Evolutionary conservation across 2,113 vertebrate genomes (phyloP).

Genomic region (Orientallactaga bullata): DNA sequence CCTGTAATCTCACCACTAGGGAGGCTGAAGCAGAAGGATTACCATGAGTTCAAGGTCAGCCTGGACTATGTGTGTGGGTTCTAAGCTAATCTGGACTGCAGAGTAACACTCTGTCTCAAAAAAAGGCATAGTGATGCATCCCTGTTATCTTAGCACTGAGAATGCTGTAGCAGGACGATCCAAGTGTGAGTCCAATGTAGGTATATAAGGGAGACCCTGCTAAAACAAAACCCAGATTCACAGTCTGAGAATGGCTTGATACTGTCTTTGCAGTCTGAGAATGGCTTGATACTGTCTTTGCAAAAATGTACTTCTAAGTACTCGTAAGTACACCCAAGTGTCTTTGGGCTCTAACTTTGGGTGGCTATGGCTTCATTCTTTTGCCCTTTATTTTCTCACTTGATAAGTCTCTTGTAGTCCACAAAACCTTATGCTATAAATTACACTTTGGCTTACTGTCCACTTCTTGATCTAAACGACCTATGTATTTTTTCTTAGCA

Average conservation of each 20-base stretch:
- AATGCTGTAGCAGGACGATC: not conserved
- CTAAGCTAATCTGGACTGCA: not conserved
- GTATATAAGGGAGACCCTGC: not conserved
- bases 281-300: not conserved
- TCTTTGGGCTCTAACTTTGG: not conserved
- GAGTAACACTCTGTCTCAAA: not conserved
- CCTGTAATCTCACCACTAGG: not conserved
- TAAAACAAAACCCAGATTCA: not conserved
- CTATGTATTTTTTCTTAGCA: not conserved
- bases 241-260: not conserved
- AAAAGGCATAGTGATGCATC: not conserved
- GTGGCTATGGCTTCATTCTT: not conserved
- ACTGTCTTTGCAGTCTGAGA: not conserved
- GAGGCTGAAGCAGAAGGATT: not conserved
- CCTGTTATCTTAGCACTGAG: not conserved
- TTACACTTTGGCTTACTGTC: not conserved
- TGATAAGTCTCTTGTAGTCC: not conserved
- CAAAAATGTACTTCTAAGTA: not conserved
- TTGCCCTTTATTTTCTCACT: not conserved
- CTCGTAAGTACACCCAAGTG: not conserved
- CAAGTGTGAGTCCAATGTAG: not conserved
- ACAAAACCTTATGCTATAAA: not conserved
- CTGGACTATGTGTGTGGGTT: too few species aligned
- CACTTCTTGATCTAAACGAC: not conserved
- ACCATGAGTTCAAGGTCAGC: not conserved